Percentiles rank a stretch among this genome's conserved stretches.
These are phyloP conservation scores for Parazoanthus atlanticus DNA, from an alignment of 92 coral and sea anemone species.

Conservation along the genomic window DNA sequence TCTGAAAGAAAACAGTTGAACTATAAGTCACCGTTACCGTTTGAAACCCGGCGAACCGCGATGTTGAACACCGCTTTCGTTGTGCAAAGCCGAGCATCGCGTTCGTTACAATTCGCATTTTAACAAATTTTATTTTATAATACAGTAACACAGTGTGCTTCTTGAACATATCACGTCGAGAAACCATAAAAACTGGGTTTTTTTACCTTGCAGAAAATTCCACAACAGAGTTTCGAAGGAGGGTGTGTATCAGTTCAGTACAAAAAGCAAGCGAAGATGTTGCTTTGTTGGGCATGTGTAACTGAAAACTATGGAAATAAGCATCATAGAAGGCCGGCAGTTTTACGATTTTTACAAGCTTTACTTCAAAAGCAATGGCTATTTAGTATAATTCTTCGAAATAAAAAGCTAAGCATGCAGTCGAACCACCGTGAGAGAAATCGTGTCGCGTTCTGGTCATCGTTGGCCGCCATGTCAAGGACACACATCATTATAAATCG, in stretches of 20 bases:
- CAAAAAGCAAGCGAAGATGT: too few species aligned
- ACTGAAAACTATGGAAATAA: neutral
- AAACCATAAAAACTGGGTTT: neutral
- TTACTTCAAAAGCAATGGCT: neutral
- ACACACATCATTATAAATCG: neutral
- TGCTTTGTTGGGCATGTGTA: too few species aligned
- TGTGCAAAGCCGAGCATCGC: neutral
- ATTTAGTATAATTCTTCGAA: neutral
- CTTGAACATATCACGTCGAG: neutral
- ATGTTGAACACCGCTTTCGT: neutral
- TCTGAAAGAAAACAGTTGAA: neutral
- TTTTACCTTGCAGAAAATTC: neutral
- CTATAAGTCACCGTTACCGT: too few species aligned
- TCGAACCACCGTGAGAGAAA: neutral
- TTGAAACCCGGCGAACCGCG: neutral
- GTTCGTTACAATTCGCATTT: neutral
- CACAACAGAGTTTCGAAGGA: neutral
- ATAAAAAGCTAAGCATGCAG: neutral
- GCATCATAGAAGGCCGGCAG: neutral
- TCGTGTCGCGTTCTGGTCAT: neutral
- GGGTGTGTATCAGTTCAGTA: neutral
- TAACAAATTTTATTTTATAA: too few species aligned
- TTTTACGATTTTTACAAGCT: neutral
- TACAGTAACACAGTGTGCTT: neutral
- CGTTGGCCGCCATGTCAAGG: constrained; percentile 26